Percentiles rank a stretch among this genome's conserved stretches.
These are phyloP conservation scores for Chrysochloris asiatica DNA, from an alignment of 2,113 vertebrate species.

Conservation along the genomic window DNA sequence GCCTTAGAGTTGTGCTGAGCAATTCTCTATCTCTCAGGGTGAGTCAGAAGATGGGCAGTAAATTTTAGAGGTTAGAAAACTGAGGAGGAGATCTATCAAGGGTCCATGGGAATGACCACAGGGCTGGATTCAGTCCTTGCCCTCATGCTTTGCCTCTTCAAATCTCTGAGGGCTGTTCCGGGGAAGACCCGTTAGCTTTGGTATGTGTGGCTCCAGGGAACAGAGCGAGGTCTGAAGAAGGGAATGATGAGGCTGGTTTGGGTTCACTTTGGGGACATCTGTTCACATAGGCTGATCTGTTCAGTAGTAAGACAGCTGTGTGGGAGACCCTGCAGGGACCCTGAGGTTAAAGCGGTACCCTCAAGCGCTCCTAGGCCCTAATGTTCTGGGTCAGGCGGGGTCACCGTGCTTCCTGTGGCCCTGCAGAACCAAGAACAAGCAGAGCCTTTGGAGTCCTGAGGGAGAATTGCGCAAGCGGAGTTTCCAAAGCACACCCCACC, in stretches of 20 bases:
- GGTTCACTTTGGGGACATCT: background rate
- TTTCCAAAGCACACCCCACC: background rate
- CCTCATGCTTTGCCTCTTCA: background rate
- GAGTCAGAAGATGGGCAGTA: background rate
- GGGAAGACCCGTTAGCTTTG: background rate
- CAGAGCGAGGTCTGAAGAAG: background rate
- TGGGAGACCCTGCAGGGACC: background rate
- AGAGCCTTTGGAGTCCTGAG: background rate
- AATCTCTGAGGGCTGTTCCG: background rate
- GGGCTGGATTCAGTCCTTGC: rapidly evolving
- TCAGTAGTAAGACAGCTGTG: background rate
- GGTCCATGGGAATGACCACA: background rate
- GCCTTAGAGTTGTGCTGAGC: background rate
- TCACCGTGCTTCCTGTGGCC: background rate
- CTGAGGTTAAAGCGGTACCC: background rate
- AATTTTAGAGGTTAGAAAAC: background rate
- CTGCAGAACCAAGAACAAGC: background rate
- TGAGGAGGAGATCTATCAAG: background rate
- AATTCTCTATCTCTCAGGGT: background rate
- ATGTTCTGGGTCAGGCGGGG: background rate
- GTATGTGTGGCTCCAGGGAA: background rate
- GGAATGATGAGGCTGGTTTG: background rate
- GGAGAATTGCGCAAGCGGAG: background rate
- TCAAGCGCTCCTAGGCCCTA: background rate
- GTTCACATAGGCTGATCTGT: background rate